Evolutionary conservation across 2,888 invertebrate genomes (phyloP).

Genomic region (Rotaria sp.): DNA sequence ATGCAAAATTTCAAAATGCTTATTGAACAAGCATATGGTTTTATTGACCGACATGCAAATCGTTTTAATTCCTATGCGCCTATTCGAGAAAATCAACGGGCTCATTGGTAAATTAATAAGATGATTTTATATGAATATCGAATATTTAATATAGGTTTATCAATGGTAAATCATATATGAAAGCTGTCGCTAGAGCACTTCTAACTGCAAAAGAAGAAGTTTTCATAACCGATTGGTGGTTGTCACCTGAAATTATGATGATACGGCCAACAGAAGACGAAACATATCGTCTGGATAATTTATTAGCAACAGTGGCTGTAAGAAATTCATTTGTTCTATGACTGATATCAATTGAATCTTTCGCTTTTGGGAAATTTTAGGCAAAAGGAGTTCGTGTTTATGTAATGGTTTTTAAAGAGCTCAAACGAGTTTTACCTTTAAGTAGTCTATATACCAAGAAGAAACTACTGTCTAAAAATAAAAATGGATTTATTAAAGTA

Average conservation of each 20-base stretch:
- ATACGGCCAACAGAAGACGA: constrained; percentile 73
- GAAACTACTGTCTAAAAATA: not conserved
- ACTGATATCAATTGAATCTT: too few species aligned
- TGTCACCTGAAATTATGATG: constrained; percentile 88
- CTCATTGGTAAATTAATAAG: not conserved
- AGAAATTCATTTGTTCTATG: too few species aligned
- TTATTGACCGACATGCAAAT: not conserved
- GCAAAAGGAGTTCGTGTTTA: constrained; percentile 78
- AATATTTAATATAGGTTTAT: constrained; percentile 75
- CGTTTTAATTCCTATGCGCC: constrained; percentile 30
- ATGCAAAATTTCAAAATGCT: not conserved
- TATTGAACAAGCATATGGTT: not conserved
- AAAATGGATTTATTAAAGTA: too few species aligned
- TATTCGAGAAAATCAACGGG: not conserved
- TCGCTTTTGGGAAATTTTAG: not conserved
- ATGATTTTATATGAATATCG: too few species aligned
- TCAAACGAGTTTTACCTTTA: constrained; percentile 85
- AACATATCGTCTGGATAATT: constrained; percentile 31
- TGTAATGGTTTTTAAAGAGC: constrained; percentile 88
- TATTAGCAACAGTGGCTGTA: constrained; percentile 29
- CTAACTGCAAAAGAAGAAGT: constrained; percentile 87
- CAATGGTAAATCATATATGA: constrained; percentile 75
- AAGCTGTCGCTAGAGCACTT: constrained; percentile 78
- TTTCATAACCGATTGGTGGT: constrained; percentile 95
- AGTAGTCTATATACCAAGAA: constrained; percentile 71